Percentiles rank a stretch among this genome's conserved stretches.
These are phyloP conservation scores for Cebus imitator DNA, from an alignment of 2,113 vertebrate species.

Conservation along the genomic window DNA sequence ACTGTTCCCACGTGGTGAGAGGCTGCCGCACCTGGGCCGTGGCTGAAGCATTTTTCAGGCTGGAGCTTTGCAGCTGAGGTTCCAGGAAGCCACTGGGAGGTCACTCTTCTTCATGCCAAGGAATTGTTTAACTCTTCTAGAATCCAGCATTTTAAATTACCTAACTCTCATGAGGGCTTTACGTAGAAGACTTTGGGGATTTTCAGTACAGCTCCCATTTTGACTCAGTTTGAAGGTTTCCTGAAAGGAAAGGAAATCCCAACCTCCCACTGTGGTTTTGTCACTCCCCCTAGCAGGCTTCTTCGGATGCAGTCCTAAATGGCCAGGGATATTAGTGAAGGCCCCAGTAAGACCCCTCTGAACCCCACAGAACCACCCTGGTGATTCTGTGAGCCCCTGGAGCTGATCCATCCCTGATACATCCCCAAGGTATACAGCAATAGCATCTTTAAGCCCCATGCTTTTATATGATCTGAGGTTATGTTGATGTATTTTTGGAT, in stretches of 20 bases:
- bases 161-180: not conserved
- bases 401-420: not conserved
- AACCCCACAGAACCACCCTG: not conserved
- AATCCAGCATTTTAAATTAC: not conserved
- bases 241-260: not conserved
- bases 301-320: not conserved
- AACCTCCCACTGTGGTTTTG: not conserved
- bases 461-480: not conserved
- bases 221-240: not conserved
- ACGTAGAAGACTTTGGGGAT: not conserved
- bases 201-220: not conserved
- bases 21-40: too few relatives aligned
- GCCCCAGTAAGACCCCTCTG: not conserved
- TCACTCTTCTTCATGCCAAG: too few relatives aligned
- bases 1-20: too few relatives aligned
- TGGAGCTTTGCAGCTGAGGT: too few relatives aligned
- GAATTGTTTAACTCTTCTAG: not conserved
- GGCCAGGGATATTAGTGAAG: not conserved
- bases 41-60: too few relatives aligned
- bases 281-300: not conserved
- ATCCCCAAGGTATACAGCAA: not conserved
- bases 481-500: not conserved
- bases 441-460: not conserved
- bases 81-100: not conserved
- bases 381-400: not conserved